Base-by-base conservation (phyloP, 2,797 vertebrate species). In the Capromys pilorides region DNA sequence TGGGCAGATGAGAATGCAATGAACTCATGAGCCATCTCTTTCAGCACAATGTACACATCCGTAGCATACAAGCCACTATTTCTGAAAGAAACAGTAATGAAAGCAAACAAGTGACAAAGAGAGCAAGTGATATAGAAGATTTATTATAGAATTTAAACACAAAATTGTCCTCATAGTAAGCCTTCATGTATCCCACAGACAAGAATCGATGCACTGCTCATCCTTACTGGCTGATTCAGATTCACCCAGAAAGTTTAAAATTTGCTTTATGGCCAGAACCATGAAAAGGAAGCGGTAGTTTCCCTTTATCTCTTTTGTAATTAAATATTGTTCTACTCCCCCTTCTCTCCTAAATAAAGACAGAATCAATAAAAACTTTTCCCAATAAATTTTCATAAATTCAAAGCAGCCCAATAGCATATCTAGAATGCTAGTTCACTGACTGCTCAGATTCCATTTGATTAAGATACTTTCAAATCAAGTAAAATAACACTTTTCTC, bases 391-490 rank as follows among this genome's bases (percentile, higher is more conserved):
- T 88, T 8, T 36, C 21, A 88, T 1, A 84, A 33, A 78, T 85
- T 59, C 67, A 64, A 91, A 84, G 57, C 24, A 93, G n/a, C 3
- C 26, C n/a, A 59, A 13, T 57, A 81, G 75, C 45, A 90, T 86
- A 92, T 45, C 69, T 81, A 73, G 28, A 93, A 81, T 73, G 36
- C 57, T 64, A 51, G 18, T 31, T 86, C 24, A 22, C 77, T 36
- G 54, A 3, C 33, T 71, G 64, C n/a, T 39, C 45, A n/a, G 14
- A 51, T 51, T 69, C 78, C 28, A 62, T 73, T 59, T 49, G 88
- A 84, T 87, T n/a, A 90, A 81, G 45, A 89, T 54, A 54, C 1
- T 94, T 93, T 94, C 8, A 69, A 54, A 91, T 78, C 26, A 81
- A 95, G 49, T 9, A 79, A 69, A 71, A 85, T 75, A 77, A 26